phyloP scores from a whole-genome alignment of 2,888 invertebrate genomes.

The Coenonympha arcania region DNA sequence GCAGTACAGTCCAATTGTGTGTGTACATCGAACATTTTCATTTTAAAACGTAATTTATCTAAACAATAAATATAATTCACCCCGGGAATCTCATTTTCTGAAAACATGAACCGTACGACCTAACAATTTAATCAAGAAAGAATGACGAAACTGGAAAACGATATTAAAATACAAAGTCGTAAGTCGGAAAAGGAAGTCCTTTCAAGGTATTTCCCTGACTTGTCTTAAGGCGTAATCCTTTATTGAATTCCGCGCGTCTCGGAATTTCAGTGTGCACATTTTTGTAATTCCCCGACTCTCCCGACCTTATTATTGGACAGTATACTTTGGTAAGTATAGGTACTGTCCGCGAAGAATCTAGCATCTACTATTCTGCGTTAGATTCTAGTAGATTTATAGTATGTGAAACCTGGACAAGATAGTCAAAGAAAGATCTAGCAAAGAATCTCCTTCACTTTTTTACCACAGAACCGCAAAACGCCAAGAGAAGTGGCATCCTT shows the following conservation, averaged over 20 bases:
- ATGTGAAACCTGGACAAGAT: too few relatives aligned
- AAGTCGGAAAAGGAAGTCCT: slow-evolving; percentile 9
- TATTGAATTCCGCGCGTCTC: slow-evolving; percentile 59
- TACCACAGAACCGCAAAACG: too few relatives aligned
- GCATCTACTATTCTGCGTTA: too few relatives aligned
- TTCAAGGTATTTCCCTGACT: slow-evolving; percentile 23
- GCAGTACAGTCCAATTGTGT: background rate
- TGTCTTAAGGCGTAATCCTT: slow-evolving; percentile 35
- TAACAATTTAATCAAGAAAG: slow-evolving; percentile 4
- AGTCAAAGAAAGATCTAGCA: too few relatives aligned
- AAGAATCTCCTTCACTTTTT: too few relatives aligned
- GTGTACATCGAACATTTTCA: background rate
- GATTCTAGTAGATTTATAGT: too few relatives aligned
- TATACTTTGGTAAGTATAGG: background rate
- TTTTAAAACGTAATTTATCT: background rate
- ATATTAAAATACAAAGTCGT: background rate
- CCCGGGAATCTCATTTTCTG: background rate
- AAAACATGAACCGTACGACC: background rate
- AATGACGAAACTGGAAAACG: background rate
- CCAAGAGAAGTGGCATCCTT: too few relatives aligned
- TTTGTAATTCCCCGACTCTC: slow-evolving; percentile 29
- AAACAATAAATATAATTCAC: background rate
- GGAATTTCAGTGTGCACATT: slow-evolving; percentile 40
- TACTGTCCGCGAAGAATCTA: too few relatives aligned
- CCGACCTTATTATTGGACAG: slow-evolving; percentile 13